Percentiles rank a stretch among this genome's conserved stretches.
phyloP scores from a whole-genome alignment of 2,888 invertebrate species.

The Amphipoea lucens region DNA sequence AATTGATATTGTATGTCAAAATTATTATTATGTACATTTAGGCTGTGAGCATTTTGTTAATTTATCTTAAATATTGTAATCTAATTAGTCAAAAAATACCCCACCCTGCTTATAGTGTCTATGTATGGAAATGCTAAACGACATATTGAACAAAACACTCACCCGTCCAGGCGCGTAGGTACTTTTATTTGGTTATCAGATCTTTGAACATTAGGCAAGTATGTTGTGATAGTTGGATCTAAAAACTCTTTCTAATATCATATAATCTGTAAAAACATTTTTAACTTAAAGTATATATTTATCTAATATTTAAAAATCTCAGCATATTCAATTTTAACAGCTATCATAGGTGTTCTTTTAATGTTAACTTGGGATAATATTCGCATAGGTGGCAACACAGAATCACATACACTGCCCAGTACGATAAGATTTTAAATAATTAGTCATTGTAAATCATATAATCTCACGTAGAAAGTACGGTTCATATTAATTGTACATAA shows the following conservation, averaged over 20 bases:
- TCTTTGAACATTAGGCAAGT: slow-evolving; percentile 72
- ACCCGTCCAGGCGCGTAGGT: slow-evolving; percentile 82
- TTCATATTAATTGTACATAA: slow-evolving; percentile 69
- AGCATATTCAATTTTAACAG: slow-evolving; percentile 45
- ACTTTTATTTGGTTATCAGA: slow-evolving; percentile 69
- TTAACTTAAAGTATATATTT: slow-evolving; percentile 51
- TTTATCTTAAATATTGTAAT: slow-evolving; percentile 75
- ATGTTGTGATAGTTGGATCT: slow-evolving; percentile 61
- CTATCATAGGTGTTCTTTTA: slow-evolving; percentile 33
- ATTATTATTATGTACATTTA: slow-evolving; percentile 81
- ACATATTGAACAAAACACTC: slow-evolving; percentile 65
- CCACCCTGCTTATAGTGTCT: slow-evolving; percentile 70
- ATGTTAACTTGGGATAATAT: slow-evolving; percentile 25
- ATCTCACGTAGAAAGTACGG: slow-evolving; percentile 69
- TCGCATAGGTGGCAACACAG: slow-evolving; percentile 50
- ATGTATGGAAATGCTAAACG: slow-evolving; percentile 69
- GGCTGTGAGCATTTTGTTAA: slow-evolving; percentile 86
- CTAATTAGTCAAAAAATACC: slow-evolving; percentile 67
- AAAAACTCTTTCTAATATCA: slow-evolving; percentile 49
- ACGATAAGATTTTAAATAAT: slow-evolving; percentile 61
- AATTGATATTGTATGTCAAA: slow-evolving; percentile 75
- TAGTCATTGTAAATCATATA: slow-evolving; percentile 66
- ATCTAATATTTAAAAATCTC: slow-evolving; percentile 41
- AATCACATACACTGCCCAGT: slow-evolving; percentile 72
- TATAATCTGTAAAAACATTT: slow-evolving; percentile 50